Base-by-base conservation (phyloP, 2,113 vertebrate species). In the Brachionichthys hirsutus region DNA sequence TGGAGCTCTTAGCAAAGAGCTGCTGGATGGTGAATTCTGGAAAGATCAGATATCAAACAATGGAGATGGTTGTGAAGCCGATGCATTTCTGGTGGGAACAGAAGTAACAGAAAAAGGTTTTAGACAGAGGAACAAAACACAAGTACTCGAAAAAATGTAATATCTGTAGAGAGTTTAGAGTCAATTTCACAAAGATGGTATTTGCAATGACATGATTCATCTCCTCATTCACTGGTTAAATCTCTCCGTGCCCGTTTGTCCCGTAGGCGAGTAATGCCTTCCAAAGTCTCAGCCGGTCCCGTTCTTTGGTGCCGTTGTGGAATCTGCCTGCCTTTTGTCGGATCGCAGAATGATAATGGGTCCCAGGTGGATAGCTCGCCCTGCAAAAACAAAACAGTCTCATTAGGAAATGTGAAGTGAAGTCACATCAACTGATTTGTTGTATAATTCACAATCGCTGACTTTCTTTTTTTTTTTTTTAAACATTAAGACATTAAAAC, bases 281-380 rank as follows among this genome's bases (percentile, higher is more conserved):
- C 24, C 24, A 30, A 6, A 30, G 3, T 5, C 41, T 73, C 22
- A 55, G 58, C n/a, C 41, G 41, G 16, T 53, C 4, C 41, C 43
- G 30, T 35, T 65, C 34, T 63, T 48, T 50, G 44, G 1, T 22
- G 12, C 3, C 0, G 1, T 55, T 53, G 18, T 61, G 4, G 17
- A 52, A 9, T 58, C 16, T 13, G 47, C 18, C 30, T 43, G 8
- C 13, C 14, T 44, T 20, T 60, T 53, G 5, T 44, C 41, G 17
- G 63, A 38, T 2, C 70, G 17, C 14, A 84, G 43, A 4, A 85
- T 16, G 30, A 22, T 40, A 30, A 90, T 50, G 11, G 85, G 89
- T 17, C 85, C 83, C 38, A 87, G 38, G 4, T 73, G 63, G 41
- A 84, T 18, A 3, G 49, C 45, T 54, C 20, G 52, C 40, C 56